Evolutionary conservation across 2,797 vertebrate species (phyloP).

Genomic region (Limnodromus scolopaceus): DNA sequence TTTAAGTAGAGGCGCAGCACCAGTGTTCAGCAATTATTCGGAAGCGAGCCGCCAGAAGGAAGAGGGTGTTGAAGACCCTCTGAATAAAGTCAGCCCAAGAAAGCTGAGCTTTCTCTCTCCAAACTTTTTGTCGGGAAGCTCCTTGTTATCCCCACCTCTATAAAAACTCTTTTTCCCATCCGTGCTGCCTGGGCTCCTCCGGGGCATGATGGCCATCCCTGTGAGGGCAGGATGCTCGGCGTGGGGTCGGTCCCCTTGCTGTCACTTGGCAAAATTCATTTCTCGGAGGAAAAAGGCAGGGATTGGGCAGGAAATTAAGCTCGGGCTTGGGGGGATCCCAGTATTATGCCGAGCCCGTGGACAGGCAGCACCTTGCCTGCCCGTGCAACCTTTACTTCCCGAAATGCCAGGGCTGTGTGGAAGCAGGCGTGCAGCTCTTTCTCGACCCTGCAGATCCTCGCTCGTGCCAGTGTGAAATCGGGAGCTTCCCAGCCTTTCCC

Average conservation of each 20-base stretch:
- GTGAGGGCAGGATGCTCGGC: neutral
- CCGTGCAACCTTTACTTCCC: neutral
- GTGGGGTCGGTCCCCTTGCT: neutral
- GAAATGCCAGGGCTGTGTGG: neutral
- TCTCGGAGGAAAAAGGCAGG: neutral
- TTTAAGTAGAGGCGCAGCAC: slow-evolving; percentile 19
- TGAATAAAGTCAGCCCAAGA: slow-evolving; percentile 8
- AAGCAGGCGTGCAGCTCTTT: neutral
- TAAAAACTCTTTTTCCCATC: slow-evolving; percentile 4
- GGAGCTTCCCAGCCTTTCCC: slow-evolving; percentile 22
- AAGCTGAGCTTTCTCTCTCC: slow-evolving; percentile 5
- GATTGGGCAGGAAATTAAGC: neutral
- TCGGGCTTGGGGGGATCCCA: neutral
- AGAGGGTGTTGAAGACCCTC: slow-evolving; percentile 2
- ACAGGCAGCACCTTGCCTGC: neutral
- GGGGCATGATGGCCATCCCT: slow-evolving; percentile 36
- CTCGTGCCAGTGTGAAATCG: neutral
- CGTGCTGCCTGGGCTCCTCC: neutral
- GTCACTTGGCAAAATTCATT: slow-evolving; percentile 39
- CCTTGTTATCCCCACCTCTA: neutral
- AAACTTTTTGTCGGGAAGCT: slow-evolving; percentile 44
- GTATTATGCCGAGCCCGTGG: neutral
- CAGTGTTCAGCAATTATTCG: slow-evolving; percentile 46
- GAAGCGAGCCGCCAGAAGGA: slow-evolving; percentile 15
- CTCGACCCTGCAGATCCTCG: neutral